Base-by-base conservation (phyloP, 2,797 vertebrate species). In the Dipus sagitta region DNA sequence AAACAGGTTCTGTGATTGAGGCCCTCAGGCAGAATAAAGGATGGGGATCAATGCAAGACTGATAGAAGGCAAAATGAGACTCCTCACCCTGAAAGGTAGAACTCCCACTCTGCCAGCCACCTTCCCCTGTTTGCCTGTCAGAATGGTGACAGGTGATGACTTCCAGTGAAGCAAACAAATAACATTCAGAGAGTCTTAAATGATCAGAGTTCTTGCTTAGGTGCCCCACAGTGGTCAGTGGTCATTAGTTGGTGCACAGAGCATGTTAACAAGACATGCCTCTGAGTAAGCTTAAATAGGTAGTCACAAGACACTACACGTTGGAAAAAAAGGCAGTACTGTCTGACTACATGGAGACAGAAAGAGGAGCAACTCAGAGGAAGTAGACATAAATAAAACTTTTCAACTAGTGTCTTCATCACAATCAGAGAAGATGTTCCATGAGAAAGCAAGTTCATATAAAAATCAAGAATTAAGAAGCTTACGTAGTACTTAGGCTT, bases 391-490 rank as follows among this genome's bases (percentile, higher is more conserved):
- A 47, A 47, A 75, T 52, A n/a, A 85, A 84, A 88, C 32, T 42
- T 67, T 74, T 15, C 82, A 62, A 11, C 18, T 74, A 64, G 21
- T 80, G 70, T 52, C 34, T 21, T 54, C 18, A 81, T 20, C 62
- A 26, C 80, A 71, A 80, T 82, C 38, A 71, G 32, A 84, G 32
- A 74, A 71, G 75, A 62, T 68, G 68, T 15, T 68, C 52, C 34
- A 70, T 52, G 68, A 30, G 83, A 68, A 28, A 78, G 30, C 28
- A 20, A 2, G 24, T 62, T 74, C 34, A 75, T 75, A n/a, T 90
- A 65, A 75, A 93, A 79, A 64, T 47, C 77, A 84, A 58, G 13
- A 92, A 8, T 79, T 20, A 82, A 60, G 65, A 60, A 81, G 42
- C 42, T 47, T 47, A 47, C 42, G 86, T 52, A 62, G 54, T 28